A percentile compares a stretch with the other conserved stretches of the same genome.
Conservation (phyloP, 2,888 invertebrate genomes). For the Eurytoma adleriae region DNA sequence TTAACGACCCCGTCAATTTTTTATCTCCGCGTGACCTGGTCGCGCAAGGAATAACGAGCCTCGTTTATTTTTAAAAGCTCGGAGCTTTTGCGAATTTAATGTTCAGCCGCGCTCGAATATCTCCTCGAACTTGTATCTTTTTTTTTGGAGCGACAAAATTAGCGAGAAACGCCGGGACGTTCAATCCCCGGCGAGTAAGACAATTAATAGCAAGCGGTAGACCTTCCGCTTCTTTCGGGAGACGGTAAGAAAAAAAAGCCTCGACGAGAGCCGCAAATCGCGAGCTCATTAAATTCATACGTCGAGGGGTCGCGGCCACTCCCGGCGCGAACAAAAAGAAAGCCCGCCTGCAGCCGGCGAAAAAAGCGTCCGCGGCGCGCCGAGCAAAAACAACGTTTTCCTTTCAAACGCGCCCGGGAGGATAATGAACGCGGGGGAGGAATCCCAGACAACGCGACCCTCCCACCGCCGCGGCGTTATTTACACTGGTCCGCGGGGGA, state of each 20-base stretch:
- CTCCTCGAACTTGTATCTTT: constrained; percentile 32
- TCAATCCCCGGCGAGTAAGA: neutral
- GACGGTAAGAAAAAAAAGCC: neutral
- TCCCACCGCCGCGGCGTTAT: constrained; percentile 5
- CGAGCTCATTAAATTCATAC: constrained; percentile 30
- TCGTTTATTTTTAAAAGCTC: too few relatives aligned
- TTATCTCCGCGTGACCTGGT: too few relatives aligned
- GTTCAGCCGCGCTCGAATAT: too few relatives aligned
- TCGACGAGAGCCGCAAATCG: neutral
- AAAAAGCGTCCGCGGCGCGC: neutral
- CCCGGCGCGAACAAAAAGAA: constrained; percentile 18
- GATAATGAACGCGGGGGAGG: constrained; percentile 5
- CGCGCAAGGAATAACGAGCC: too few relatives aligned
- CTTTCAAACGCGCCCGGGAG: constrained; percentile 33
- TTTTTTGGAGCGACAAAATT: neutral
- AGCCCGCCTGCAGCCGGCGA: neutral
- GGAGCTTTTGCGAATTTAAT: too few relatives aligned
- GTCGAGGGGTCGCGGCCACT: neutral
- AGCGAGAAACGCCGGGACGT: neutral
- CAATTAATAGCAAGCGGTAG: neutral
- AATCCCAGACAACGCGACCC: neutral
- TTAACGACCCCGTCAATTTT: too few relatives aligned
- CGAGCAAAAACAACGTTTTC: constrained; percentile 40
- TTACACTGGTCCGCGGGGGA: neutral
- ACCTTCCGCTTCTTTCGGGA: too few relatives aligned